These are phyloP conservation scores for Microctonus aethiopoides DNA, from an alignment of 2,888 invertebrate species.

Conservation along the genomic window DNA sequence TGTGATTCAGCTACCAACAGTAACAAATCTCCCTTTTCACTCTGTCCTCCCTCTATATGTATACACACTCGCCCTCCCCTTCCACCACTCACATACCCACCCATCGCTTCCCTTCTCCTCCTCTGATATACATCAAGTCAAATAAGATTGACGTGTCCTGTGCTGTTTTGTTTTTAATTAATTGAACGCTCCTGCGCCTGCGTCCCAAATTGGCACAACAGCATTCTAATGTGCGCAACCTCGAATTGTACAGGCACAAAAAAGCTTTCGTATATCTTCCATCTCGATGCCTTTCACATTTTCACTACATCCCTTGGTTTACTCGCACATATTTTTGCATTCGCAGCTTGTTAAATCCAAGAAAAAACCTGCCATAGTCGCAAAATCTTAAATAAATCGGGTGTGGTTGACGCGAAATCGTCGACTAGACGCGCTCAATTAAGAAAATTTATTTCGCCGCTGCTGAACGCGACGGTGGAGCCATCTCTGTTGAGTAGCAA, in stretches of 20 bases:
- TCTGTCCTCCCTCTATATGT: constrained; percentile 28
- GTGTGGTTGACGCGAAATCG: constrained; percentile 37
- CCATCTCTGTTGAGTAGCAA: constrained; percentile 37
- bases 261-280: constrained; percentile 49
- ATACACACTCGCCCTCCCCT: constrained; percentile 39
- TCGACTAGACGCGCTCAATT: constrained; percentile 47
- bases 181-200: constrained; percentile 53
- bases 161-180: constrained; percentile 62
- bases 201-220: constrained; percentile 61
- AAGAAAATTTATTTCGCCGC: constrained; percentile 52
- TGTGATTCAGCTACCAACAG: constrained; percentile 49
- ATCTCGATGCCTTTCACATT: constrained; percentile 20
- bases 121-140: constrained; percentile 43
- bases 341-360: constrained; percentile 10
- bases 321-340: constrained; percentile 15
- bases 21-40: constrained; percentile 53
- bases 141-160: constrained; percentile 62
- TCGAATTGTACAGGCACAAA: constrained; percentile 45
- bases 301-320: constrained; percentile 14
- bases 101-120: constrained; percentile 31
- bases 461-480: constrained; percentile 40
- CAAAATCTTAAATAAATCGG: constrained; percentile 48
- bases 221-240: constrained; percentile 55
- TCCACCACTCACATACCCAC: constrained; percentile 25
- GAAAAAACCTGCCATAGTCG: constrained; percentile 31